Conservation (phyloP, 1,140 invertebrate genomes). For the Brachionus plicatilis region DNA sequence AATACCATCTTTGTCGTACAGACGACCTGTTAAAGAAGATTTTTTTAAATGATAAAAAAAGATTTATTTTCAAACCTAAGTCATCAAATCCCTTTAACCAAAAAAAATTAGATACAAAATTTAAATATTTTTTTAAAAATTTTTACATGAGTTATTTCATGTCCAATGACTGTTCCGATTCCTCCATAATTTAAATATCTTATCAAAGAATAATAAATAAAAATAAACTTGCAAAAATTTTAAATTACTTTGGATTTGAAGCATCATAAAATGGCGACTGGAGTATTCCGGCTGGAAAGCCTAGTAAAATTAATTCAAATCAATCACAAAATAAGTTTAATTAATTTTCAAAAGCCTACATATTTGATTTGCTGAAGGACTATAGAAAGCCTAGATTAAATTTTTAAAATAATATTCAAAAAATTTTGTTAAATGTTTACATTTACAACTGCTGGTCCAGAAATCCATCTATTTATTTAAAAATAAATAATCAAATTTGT, state of each 20-base stretch:
- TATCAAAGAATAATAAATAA: neutral
- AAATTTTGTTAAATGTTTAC: constrained; percentile 42
- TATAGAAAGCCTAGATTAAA: constrained; percentile 58
- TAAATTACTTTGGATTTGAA: neutral
- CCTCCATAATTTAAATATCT: constrained; percentile 69
- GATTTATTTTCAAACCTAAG: neutral
- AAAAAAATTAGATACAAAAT: neutral
- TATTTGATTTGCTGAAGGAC: constrained; percentile 62
- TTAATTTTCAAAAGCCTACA: constrained; percentile 46
- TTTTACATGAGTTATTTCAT: constrained; percentile 61
- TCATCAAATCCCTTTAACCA: neutral
- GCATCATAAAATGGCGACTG: constrained; percentile 44
- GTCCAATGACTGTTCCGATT: constrained; percentile 63
- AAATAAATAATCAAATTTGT: neutral
- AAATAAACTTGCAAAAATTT: neutral
- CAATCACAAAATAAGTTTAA: no score
- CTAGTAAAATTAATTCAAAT: neutral
- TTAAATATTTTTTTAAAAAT: neutral
- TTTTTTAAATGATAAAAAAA: neutral
- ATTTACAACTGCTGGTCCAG: constrained; percentile 58
- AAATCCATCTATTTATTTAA: constrained; percentile 55
- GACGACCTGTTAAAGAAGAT: neutral
- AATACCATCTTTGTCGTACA: constrained; percentile 32
- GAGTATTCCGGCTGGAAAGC: constrained; percentile 39
- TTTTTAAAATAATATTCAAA: neutral